Evolutionary conservation across 92 coral and sea anemone species (phyloP), one percentile per base, ranked within the genome.

Genomic region (Galaxea fascicularis): DNA sequence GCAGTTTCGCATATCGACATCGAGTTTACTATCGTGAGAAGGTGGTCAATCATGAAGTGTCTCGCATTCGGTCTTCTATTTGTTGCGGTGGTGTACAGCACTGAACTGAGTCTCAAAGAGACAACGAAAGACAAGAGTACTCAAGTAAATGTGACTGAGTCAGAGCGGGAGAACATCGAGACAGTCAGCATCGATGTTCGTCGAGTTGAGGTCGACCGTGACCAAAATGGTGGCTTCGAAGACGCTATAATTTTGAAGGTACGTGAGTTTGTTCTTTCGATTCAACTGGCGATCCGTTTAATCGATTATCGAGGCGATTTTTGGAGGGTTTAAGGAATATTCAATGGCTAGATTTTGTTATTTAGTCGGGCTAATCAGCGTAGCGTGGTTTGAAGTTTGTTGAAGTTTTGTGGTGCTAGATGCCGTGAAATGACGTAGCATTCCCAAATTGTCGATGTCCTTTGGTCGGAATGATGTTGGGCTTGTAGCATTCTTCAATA

Each of bases 211-310:
- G 84, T 91, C 14, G 95, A 91, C 45, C 85, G 72, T 41, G 95
- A 91, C 65, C 71, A 73, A 18, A 77, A 83, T n/a, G 95, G 95
- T 21, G 89, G 83, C 83, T 88, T 91, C 53, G 69, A 88, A 80
- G 95, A 91, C 74, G 95, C 92, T 35, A 79, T 80, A 76, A 56
- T 80, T 58, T 69, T 91, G 77, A 88, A 88, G 88, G 95, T 88
- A 66, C 26, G 70, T 16, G 16, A 65, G 41, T n/a, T 28, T 27
- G 3, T 3, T 65, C 13, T 15, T 45, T 54, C 52, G 79, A 52
- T 54, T 46, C 4, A 28, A 24, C 24, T 0, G 12, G 35, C 47
- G 11, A 11, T n/a, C 8, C 24, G 54, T 70, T 31, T 3, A 17
- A 16, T 29, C 25, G 18, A 69, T 28, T 10, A 24, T 22, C 25